Evolutionary conservation across 1,140 invertebrate species (phyloP).

Genomic region (Nasonia vitripennis): DNA sequence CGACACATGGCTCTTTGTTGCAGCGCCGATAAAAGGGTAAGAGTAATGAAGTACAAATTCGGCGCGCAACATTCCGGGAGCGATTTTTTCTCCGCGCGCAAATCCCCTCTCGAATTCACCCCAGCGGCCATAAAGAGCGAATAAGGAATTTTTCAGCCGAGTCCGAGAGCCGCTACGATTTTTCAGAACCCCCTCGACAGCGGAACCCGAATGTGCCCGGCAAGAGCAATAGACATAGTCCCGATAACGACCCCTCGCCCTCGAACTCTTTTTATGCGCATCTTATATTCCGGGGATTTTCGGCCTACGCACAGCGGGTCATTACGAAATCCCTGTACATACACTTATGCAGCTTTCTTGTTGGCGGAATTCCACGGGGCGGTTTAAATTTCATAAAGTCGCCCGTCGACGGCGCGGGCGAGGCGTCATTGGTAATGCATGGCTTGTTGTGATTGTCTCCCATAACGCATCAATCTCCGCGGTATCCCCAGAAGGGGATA

Average conservation of each 20-base stretch:
- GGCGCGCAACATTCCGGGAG: not conserved
- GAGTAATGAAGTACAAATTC: slow-evolving; percentile 36
- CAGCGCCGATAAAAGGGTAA: not conserved
- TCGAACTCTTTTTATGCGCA: not conserved
- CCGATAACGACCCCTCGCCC: slow-evolving; percentile 20
- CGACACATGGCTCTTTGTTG: not conserved
- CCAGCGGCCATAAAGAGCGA: not conserved
- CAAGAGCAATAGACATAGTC: not conserved
- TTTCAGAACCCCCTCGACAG: slow-evolving; percentile 3
- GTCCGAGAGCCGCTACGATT: not conserved
- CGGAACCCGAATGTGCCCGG: not conserved
- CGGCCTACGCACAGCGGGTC: not conserved
- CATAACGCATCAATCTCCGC: slow-evolving; percentile 64
- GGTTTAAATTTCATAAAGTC: slow-evolving; percentile 44
- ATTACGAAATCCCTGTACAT: not conserved
- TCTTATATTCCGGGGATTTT: not conserved
- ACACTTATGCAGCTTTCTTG: not conserved
- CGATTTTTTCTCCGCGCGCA: slow-evolving; percentile 6
- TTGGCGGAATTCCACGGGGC: not conserved
- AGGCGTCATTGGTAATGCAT: slow-evolving; percentile 63
- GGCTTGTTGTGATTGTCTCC: slow-evolving; percentile 64
- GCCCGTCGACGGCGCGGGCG: not conserved
- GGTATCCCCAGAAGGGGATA: slow-evolving; percentile 41
- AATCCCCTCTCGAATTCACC: not conserved
- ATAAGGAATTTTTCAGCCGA: not conserved